Base-by-base conservation (phyloP, 2,113 vertebrate species). In the Acrocephalus arundinaceus region DNA sequence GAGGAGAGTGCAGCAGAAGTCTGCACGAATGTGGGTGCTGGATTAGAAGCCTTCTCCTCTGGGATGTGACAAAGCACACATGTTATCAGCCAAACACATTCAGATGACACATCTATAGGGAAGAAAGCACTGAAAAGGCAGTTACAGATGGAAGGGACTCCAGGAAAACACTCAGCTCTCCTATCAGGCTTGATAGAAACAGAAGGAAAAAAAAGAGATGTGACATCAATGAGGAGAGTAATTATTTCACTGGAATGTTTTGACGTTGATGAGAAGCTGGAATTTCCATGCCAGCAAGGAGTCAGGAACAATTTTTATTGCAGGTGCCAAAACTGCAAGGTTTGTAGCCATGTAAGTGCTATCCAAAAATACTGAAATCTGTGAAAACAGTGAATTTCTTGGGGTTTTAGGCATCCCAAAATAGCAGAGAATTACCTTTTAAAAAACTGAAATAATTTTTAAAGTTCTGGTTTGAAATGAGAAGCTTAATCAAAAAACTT, bases 11-110 rank as follows among this genome's bases (percentile, higher is more conserved):
- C 48, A 67, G 25, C 78, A 78, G 52, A 55, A 79, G 19, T 15
- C 62, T 51, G 17, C 25, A 52, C 27, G 35, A 67, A 39, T n/a
- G 30, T 0, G 0, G 72, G 22, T 10, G 22, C 59, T 2, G 0
- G 72, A 63, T 79, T 18, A 73, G 68, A 70, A 77, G 24, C 31
- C 48, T 63, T 79, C 62, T 77, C 37, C 16, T 79, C 49, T 37
- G 63, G n/a, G 27, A 43, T 8, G 5, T 15, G 39, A 59, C 58
- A 93, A 76, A 89, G 80, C 54, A 79, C 59, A 31, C 3, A 48
- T 37, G 11, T 65, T 70, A n/a, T 22, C 52, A 63, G 49, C 54
- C 31, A 41, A 55, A 65, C 16, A 33, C 6, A 7, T 70, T 71
- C 65, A n/a, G 43, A 28, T 30, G 30, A 39, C 43, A 31, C 4